These are phyloP conservation scores for Andrena bucephala DNA, from an alignment of 2,888 invertebrate species.

Conservation along the genomic window DNA sequence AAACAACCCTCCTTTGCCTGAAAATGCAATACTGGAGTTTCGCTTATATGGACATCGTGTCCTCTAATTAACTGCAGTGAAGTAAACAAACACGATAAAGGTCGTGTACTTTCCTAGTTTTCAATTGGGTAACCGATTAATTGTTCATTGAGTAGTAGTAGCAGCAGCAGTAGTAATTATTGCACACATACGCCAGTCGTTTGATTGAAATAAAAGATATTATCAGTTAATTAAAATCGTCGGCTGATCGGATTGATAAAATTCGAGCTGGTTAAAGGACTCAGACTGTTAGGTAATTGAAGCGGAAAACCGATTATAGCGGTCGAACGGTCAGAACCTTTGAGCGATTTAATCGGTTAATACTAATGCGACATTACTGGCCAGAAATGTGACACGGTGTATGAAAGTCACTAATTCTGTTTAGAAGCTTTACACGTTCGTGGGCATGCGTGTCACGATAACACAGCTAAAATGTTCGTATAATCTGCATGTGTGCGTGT, in stretches of 20 bases:
- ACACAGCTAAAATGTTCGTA: neutral
- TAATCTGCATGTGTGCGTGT: neutral
- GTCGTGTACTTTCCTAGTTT: neutral
- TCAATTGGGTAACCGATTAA: neutral
- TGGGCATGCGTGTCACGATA: neutral
- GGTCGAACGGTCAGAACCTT: conserved; percentile 47
- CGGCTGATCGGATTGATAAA: conserved; percentile 36
- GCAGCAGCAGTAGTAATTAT: neutral
- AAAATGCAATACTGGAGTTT: no score
- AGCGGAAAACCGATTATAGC: conserved; percentile 50
- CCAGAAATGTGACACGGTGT: conserved; percentile 30
- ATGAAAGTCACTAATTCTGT: conserved; percentile 36
- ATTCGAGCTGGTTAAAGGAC: conserved; percentile 45
- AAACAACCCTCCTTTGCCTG: no score
- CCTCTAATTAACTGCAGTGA: neutral
- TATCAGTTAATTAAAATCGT: conserved; percentile 32
- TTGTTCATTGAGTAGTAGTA: neutral
- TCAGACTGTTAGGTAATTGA: conserved; percentile 42
- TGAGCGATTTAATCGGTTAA: conserved; percentile 56
- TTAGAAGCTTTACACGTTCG: conserved; percentile 25
- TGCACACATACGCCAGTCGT: neutral
- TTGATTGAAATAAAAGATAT: conserved; percentile 26
- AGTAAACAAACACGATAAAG: neutral
- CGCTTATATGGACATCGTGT: no score
- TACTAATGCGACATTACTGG: conserved; percentile 47